Evolutionary conservation across 2,888 invertebrate genomes (phyloP), one percentile per base, ranked within the genome.

Genomic region (Lasioglossum malachurum): DNA sequence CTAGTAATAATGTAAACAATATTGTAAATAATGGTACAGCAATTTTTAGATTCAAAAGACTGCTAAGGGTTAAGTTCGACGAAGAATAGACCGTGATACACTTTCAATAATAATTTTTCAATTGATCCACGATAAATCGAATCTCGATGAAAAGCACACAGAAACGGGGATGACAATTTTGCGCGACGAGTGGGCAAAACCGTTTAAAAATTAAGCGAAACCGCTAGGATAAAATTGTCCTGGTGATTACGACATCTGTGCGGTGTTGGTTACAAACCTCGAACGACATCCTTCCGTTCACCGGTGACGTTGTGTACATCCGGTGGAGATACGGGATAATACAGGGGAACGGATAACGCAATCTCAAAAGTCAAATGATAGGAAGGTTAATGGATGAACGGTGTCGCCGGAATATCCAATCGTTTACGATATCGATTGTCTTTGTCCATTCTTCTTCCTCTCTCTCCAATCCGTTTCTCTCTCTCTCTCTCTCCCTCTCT

Each of bases 361-460:
- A 75, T 79, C 57, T 72, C 19, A 35, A 79, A 83, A 88, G 80
- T 81, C 80, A 85, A 82, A 82, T 86, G 82, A 78, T 75, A 83
- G 64, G 49, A 46, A 49, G 44, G 69, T 81, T 84, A 83, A 87
- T 89, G 87, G 82, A 89, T 67, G 73, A 80, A 79, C 75, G 75
- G 67, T 84, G 84, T 83, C 80, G 27, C 60, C 57, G 82, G 80
- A 81, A 89, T 86, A 82, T 87, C 83, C 82, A 82, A 89, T 88
- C 84, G 82, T 88, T 84, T 84, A 80, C 81, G 27, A 46, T 84
- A 89, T 89, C 86, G 85, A 89, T 89, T 89, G 80, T 73, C 75
- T 84, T 88, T 84, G 72, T 84, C 67, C 79, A 78, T 88, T 75
- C 60, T 71, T 64, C 67, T 79, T 75, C 35, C 53, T 75, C 60